Conservation (phyloP, 2,797 vertebrate species). For the Sciurus vulgaris region DNA sequence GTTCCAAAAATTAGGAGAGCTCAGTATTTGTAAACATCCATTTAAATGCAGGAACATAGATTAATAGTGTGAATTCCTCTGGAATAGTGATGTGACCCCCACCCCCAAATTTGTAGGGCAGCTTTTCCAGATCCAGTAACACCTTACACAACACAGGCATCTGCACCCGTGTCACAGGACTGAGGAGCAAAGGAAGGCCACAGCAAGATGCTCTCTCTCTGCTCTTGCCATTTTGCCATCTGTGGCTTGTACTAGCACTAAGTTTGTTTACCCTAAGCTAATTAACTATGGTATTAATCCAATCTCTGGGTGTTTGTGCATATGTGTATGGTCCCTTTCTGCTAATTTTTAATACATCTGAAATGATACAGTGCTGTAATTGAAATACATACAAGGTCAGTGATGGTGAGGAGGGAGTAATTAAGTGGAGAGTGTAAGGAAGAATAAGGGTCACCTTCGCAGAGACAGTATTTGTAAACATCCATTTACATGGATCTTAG, state of each 20-base stretch:
- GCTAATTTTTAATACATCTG: background rate
- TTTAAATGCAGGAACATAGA: background rate
- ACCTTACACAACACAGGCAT: background rate
- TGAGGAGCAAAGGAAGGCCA: background rate
- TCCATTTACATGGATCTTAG: background rate
- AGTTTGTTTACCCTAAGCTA: background rate
- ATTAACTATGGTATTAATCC: background rate
- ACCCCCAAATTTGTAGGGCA: background rate
- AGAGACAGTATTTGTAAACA: too few relatives aligned
- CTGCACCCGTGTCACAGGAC: background rate
- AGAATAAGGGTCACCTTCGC: background rate
- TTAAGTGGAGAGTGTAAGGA: background rate
- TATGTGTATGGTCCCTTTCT: background rate
- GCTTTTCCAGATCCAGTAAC: background rate
- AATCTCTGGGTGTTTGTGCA: rapidly evolving
- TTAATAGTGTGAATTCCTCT: background rate
- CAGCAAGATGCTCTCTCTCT: background rate
- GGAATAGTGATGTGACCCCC: background rate
- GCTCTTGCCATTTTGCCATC: background rate
- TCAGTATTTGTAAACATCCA: background rate
- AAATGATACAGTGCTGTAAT: background rate
- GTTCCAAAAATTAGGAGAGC: conserved; percentile 1
- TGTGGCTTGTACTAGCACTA: background rate
- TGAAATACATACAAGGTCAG: background rate
- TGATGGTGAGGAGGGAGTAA: background rate